phyloP scores from a whole-genome alignment of 2,113 vertebrate species.

The Pongo pygmaeus region DNA sequence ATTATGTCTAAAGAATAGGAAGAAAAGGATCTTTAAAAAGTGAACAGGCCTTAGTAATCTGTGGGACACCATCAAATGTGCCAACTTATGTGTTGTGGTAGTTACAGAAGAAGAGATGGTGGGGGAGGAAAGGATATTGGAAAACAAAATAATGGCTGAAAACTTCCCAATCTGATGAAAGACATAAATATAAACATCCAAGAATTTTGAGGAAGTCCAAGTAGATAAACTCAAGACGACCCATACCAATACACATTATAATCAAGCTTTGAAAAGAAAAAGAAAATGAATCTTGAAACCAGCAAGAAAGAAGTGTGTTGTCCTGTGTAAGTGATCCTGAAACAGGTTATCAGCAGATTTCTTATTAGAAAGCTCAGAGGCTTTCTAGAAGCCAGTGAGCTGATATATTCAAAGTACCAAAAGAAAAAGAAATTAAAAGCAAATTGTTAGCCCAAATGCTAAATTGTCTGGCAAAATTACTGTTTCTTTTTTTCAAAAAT shows the following conservation, averaged over 20 bases:
- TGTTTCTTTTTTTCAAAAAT: neutral
- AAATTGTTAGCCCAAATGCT: neutral
- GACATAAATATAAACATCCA: neutral
- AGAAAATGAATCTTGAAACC: neutral
- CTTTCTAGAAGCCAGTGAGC: neutral
- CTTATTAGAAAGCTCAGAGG: neutral
- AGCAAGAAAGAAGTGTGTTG: neutral
- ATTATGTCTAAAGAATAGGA: neutral
- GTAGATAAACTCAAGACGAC: too few species aligned
- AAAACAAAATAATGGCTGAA: neutral
- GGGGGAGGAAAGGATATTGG: neutral
- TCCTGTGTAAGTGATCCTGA: neutral
- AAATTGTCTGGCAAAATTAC: neutral
- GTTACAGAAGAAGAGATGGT: neutral
- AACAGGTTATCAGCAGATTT: neutral
- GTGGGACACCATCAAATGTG: neutral
- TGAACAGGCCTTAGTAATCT: too few species aligned
- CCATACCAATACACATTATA: neutral
- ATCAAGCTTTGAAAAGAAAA: neutral
- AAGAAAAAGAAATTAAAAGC: neutral
- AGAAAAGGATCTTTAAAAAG: neutral
- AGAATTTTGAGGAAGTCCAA: neutral
- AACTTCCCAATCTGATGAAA: neutral
- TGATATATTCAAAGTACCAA: neutral
- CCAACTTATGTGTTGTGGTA: neutral